These are phyloP conservation scores for Onychomys leucogaster DNA, from an alignment of 2,797 vertebrate species.

Conservation along the genomic window DNA sequence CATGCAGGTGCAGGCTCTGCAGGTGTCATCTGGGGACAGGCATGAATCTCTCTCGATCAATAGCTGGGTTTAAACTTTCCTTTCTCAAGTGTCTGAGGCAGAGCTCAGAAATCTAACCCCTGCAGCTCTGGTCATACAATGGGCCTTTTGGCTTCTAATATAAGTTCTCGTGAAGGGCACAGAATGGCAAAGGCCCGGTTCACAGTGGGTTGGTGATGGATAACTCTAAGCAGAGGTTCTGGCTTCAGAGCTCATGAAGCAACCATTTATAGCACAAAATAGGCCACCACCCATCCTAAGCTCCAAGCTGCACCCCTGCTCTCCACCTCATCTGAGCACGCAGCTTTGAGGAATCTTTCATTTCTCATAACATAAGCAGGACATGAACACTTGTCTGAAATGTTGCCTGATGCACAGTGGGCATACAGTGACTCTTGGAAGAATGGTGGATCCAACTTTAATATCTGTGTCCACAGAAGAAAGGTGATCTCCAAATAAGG, in stretches of 20 bases:
- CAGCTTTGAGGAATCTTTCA: background rate
- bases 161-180: constrained; percentile 55
- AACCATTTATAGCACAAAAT: background rate
- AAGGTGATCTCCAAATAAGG: constrained; percentile 59
- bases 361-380: background rate
- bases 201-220: background rate
- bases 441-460: constrained; percentile 21
- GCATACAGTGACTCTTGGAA: background rate
- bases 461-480: constrained; percentile 33
- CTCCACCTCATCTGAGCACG: background rate
- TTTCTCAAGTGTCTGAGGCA: constrained; percentile 53
- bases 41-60: constrained; percentile 53
- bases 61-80: constrained; percentile 64
- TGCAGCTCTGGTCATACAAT: constrained; percentile 19
- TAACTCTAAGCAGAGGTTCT: background rate
- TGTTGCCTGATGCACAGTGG: background rate
- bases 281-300: background rate
- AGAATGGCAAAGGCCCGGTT: constrained; percentile 12
- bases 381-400: background rate
- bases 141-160: constrained; percentile 56
- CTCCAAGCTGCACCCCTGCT: background rate
- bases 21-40: constrained; percentile 64
- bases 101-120: constrained; percentile 62
- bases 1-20: constrained; percentile 30
- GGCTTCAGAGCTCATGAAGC: background rate